Base-by-base conservation (phyloP, 2,113 vertebrate species). In the Indicator maculatus region DNA sequence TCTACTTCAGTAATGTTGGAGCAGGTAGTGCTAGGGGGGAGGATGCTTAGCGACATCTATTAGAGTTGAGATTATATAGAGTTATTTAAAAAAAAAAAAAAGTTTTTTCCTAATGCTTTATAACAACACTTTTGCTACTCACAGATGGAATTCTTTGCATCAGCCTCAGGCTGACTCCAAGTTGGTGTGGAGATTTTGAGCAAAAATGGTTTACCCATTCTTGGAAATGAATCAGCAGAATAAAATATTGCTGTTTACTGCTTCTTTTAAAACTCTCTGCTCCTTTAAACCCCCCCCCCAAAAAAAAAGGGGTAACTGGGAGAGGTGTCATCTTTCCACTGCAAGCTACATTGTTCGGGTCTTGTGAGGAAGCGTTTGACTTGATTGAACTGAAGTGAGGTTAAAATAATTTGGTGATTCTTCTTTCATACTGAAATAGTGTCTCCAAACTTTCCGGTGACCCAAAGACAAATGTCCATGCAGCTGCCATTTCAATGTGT, bases 141-240 rank as follows among this genome's bases (percentile, higher is more conserved):
- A 1, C 33, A 77, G 58, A 7, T 19, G 19, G 28, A 86, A 89
- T 84, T 79, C 75, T 44, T 28, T 92, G 36, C 33, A 61, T 77
- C 9, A 76, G 19, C 61, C 77, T 74, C 38, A 56, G 58, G 38
- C 38, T 82, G 75, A 39, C 36, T 79, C 30, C 59, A 73, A 78
- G 33, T 6, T 87, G 45, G 33, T 1, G 2, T 3, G 60, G 41
- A 65, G 39, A 52, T 76, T 88, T 73, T 74, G 72, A 82, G 39
- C 52, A 92, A 86, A 86, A 78, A 30, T n/a, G 1, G 33, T 83
- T 86, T 70, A 83, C 59, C 11, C 11, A 16, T 77, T 92, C 91
- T 93, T 79, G 88, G 64, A 90, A 91, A 64, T 23, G 30, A 91
- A 56, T 60, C 53, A 58, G 26, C 65, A 86, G 83, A 92, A 53